Evolutionary conservation across 2,888 invertebrate species (phyloP), one percentile per base, ranked within the genome.

Genomic region (Diplolepis rosae): DNA sequence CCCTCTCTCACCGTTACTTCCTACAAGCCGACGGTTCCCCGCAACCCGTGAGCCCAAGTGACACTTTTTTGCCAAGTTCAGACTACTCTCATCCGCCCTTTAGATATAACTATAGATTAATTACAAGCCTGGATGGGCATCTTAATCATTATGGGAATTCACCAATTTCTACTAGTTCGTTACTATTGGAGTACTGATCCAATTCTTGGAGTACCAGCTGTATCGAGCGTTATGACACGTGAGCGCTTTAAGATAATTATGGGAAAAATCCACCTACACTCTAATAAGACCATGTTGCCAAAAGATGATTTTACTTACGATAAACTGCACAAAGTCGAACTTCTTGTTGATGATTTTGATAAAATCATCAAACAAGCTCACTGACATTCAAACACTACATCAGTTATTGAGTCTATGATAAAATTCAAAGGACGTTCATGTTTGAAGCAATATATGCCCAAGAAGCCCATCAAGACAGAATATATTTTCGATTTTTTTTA

Each of bases 321-420:
- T 32, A 73, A 73, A 39, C 39, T 74, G 11, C 54, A 30, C 65
- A 73, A 73, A 70, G 51, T 73, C 39, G n/a, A 66, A 18, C 73
- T 56, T 68, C 39, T 71, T n/a, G 68, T 69, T 61, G 54, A 45
- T 18, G 52, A 71, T 18, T 32, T 68, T 11, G 67, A 70, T 52
- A 30, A 65, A 13, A 65, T 42, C n/a, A 66, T 69, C 4, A 27
- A 35, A 22, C 9, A 56, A 15, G 18, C 7, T 30, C 66, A 68
- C 32, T 24, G 68, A 18, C 30, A 65, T 32, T 73, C 66, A 28
- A 70, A 67, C 4, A 69, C 66, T 45, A 65, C 71, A 15, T 61
- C 66, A 27, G 28, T 74, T 7, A 71, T 67, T 22, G 71, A 74
- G 50, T 74, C 71, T 15, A 71, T 71, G 71, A 65, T 74, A n/a